Evolutionary conservation across 2,888 invertebrate species (phyloP).

Genomic region (Taphrorychus bicolor): DNA sequence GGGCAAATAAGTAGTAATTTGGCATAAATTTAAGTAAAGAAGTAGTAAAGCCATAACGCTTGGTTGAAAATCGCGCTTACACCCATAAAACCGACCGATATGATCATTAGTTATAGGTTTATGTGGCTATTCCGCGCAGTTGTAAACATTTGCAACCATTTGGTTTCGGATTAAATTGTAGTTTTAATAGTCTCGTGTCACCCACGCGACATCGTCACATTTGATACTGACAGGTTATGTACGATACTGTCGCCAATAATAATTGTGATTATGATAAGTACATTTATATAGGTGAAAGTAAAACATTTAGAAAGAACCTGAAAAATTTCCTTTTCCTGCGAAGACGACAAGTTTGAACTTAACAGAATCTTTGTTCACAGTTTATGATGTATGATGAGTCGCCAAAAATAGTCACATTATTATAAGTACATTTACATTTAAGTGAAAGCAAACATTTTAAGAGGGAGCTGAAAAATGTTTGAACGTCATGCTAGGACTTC

Average conservation of each 20-base stretch:
- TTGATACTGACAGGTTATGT: neutral
- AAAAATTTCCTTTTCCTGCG: no score
- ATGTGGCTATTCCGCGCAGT: slow-evolving; percentile 35
- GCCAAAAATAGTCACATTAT: no score
- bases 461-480: no score
- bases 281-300: no score
- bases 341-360: no score
- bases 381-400: no score
- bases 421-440: no score
- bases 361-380: no score
- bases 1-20: neutral
- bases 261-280: neutral
- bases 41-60: slow-evolving; percentile 5
- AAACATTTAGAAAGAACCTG: no score
- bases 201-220: slow-evolving; percentile 29
- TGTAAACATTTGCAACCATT: slow-evolving; percentile 38
- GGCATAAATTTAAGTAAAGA: neutral
- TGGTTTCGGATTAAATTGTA: slow-evolving; percentile 36
- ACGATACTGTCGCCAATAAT: neutral
- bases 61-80: slow-evolving; percentile 30
- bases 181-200: slow-evolving; percentile 37
- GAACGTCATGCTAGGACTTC: no score
- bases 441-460: no score
- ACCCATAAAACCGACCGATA: slow-evolving; percentile 38
- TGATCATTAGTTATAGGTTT: slow-evolving; percentile 41